Conservation (phyloP, 2,888 invertebrate species). For the Tachystola acroxantha region DNA sequence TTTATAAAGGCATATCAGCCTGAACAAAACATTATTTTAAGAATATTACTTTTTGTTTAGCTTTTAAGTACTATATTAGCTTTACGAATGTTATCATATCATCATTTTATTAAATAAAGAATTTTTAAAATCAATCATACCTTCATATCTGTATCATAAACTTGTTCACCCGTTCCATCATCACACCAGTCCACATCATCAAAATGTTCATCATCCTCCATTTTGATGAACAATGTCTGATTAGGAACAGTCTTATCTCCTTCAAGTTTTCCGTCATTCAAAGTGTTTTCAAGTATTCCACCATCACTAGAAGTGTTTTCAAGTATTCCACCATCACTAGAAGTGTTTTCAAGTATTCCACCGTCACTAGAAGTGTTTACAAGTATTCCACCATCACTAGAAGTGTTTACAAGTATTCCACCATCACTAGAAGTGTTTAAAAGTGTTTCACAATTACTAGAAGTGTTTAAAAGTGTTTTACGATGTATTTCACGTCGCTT, state of each 20-base stretch:
- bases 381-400: not conserved
- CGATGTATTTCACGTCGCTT: no score
- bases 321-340: not conserved
- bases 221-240: constrained; percentile 30
- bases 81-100: no score
- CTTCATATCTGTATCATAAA: constrained; percentile 16
- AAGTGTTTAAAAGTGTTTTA: no score
- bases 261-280: no score
- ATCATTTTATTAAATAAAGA: no score
- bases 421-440: not conserved
- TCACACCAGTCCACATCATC: constrained; percentile 9
- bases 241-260: no score
- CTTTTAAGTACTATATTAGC: no score
- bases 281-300: not conserved
- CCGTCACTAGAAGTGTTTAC: not conserved
- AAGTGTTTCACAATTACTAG: not conserved
- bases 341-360: not conserved
- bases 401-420: not conserved
- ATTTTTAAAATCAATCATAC: no score
- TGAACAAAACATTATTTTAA: no score
- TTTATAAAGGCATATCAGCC: no score
- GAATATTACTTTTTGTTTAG: no score
- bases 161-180: constrained; percentile 4
- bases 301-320: not conserved
- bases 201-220: constrained; percentile 25